These are phyloP conservation scores for Pachyseris speciosa DNA, from an alignment of 64 coral and sea anemone genomes.

Conservation along the genomic window DNA sequence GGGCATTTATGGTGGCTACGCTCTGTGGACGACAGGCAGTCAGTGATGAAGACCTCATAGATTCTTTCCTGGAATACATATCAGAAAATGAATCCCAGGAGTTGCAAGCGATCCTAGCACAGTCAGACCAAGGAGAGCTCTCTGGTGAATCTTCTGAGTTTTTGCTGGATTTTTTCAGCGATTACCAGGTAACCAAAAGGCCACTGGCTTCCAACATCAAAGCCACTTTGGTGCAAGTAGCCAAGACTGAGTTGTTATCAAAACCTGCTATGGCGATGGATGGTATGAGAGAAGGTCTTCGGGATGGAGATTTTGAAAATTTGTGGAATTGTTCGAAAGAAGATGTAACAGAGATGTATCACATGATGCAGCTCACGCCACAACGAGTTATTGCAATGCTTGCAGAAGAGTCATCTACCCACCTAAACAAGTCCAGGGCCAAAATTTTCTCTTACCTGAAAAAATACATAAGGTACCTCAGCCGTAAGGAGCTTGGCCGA, in stretches of 20 bases:
- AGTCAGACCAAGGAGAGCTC: not conserved
- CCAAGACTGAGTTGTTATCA: constrained; percentile 28
- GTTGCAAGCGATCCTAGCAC: not conserved
- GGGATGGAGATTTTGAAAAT: not conserved
- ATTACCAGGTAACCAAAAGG: not conserved
- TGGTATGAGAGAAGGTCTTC: not conserved
- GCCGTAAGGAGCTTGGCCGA: not conserved
- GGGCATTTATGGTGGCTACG: constrained; percentile 38
- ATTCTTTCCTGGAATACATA: constrained; percentile 50
- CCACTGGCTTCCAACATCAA: not conserved
- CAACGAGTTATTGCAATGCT: not conserved
- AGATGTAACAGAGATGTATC: not conserved
- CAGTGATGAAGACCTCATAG: constrained; percentile 53
- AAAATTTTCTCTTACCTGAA: constrained; percentile 23
- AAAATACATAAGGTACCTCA: constrained; percentile 15
- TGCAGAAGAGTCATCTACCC: constrained; percentile 7
- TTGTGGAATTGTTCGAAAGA: constrained; percentile 21
- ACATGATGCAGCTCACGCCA: constrained; percentile 5
- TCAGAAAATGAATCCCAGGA: constrained; percentile 35
- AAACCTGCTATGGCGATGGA: constrained; percentile 31
- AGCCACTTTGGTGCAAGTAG: constrained; percentile 8
- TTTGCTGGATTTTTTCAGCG: not conserved
- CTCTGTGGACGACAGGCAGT: constrained; percentile 48
- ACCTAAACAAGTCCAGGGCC: not conserved
- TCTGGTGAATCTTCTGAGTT: not conserved